Evolutionary conservation across 2,113 vertebrate species (phyloP).

Genomic region (Sialia sialis): DNA sequence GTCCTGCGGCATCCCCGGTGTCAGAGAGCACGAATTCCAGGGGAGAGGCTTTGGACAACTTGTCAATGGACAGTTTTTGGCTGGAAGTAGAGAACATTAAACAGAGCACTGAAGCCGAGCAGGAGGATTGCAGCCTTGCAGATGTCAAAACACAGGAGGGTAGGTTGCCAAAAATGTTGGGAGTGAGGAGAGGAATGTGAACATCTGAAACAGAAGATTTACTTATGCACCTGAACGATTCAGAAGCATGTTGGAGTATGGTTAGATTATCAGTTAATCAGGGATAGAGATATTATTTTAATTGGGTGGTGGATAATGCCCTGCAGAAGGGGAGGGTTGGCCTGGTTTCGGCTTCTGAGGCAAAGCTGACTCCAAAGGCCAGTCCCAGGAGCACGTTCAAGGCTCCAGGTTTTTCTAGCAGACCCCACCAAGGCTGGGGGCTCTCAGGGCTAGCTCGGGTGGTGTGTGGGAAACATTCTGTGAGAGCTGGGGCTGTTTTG

Average conservation of each 20-base stretch:
- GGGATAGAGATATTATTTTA: background rate
- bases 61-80: constrained; percentile 87
- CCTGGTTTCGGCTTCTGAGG: background rate
- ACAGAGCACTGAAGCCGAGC: constrained; percentile 71
- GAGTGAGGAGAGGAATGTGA: background rate
- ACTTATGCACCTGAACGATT: background rate
- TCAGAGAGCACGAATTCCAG: constrained; percentile 62
- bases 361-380: background rate
- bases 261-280: background rate
- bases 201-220: background rate
- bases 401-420: background rate
- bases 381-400: background rate
- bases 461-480: background rate
- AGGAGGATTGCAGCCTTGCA: constrained; percentile 71
- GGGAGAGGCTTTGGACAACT: constrained; percentile 70
- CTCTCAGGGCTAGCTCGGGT: accelerated
- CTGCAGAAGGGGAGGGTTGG: background rate
- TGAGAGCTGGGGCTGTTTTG: background rate
- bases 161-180: constrained; percentile 53
- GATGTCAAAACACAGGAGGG: constrained; percentile 84
- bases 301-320: background rate
- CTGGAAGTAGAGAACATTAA: constrained; percentile 86
- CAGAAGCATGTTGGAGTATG: background rate
- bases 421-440: no score
- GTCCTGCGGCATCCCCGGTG: constrained; percentile 61